phyloP scores from a whole-genome alignment of 2,888 invertebrate genomes.

The Drosophila melanosoma region DNA sequence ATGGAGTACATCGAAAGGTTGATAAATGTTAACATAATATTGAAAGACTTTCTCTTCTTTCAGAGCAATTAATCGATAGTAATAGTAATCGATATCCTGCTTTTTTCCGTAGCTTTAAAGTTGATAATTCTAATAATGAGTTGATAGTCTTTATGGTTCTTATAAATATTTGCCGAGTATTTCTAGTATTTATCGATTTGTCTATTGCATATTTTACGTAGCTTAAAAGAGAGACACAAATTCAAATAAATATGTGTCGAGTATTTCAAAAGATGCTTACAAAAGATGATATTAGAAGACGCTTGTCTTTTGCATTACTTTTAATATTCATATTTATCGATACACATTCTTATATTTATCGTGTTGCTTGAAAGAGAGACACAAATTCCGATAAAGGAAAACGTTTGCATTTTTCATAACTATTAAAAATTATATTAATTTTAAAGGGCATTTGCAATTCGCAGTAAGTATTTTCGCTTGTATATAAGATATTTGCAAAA shows the following conservation, averaged over 20 bases:
- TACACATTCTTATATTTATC: not conserved
- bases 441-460: conserved; percentile 34
- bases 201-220: no score
- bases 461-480: not conserved
- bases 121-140: no score
- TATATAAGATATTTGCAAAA: conserved; percentile 20
- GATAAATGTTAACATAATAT: not conserved
- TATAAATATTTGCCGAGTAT: not conserved
- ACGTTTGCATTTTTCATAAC: not conserved
- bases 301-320: not conserved
- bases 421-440: no score
- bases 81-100: not conserved
- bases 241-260: not conserved
- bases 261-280: not conserved
- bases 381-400: not conserved
- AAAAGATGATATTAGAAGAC: not conserved
- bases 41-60: not conserved
- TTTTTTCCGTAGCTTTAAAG: not conserved
- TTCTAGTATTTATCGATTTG: not conserved
- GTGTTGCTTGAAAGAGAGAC: not conserved
- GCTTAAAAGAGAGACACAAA: no score
- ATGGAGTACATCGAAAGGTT: not conserved
- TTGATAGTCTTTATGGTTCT: not conserved
- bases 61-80: not conserved
- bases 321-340: not conserved